phyloP scores from a whole-genome alignment of 2,888 invertebrate genomes.

The Melinopterus prodromus region DNA sequence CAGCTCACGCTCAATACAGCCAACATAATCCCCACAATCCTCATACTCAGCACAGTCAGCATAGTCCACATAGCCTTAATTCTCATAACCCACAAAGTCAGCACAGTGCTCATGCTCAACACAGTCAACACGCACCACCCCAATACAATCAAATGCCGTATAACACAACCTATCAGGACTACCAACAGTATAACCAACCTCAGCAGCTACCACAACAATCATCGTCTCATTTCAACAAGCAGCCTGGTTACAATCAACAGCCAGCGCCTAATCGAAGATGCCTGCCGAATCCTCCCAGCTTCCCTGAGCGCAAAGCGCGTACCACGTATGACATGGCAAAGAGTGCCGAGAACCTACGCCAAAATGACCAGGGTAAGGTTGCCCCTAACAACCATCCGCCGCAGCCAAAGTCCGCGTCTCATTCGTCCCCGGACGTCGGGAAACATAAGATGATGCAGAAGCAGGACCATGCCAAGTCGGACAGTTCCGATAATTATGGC shows the following conservation, averaged over 20 bases:
- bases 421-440: constrained; percentile 36
- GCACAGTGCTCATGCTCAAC: constrained; percentile 4
- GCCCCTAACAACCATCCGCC: constrained; percentile 16
- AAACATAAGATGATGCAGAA: constrained; percentile 31
- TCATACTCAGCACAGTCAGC: constrained; percentile 4
- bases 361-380: constrained; percentile 25
- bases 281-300: constrained; percentile 14
- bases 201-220: constrained; percentile 7
- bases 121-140: not conserved
- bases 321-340: constrained; percentile 35
- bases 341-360: constrained; percentile 35
- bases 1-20: constrained; percentile 25
- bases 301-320: constrained; percentile 28
- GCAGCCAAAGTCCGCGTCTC: constrained; percentile 20
- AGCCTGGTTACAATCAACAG: constrained; percentile 10
- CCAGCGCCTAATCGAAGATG: constrained; percentile 17
- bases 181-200: constrained; percentile 6
- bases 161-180: not conserved
- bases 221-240: not conserved
- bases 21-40: constrained; percentile 5
- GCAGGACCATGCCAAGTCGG: constrained; percentile 29
- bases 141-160: not conserved
- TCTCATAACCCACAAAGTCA: not conserved
- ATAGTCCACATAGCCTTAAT: not conserved
- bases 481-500: constrained; percentile 30